Evolutionary conservation across 2,888 invertebrate species (phyloP).

Genomic region (Hyppa rectilinea): DNA sequence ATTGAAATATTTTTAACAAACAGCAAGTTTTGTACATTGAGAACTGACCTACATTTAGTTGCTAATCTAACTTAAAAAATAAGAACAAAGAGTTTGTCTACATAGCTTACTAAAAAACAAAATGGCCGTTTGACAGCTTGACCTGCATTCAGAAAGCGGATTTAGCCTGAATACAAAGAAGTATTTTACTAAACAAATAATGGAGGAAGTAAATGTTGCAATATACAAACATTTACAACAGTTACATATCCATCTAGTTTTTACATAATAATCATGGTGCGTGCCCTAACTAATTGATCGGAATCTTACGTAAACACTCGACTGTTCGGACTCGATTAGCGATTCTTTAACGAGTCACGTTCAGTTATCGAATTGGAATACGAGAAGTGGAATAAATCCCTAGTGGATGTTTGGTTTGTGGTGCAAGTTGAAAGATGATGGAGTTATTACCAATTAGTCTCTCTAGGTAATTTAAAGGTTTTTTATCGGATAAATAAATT

Average conservation of each 20-base stretch:
- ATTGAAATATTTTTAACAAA: not conserved
- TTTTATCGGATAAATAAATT: too few relatives aligned
- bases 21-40: not conserved
- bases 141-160: slow-evolving; percentile 25
- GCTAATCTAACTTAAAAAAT: not conserved
- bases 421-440: slow-evolving; percentile 37
- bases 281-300: slow-evolving; percentile 62
- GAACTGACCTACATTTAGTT: not conserved
- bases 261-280: slow-evolving; percentile 64
- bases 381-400: slow-evolving; percentile 54
- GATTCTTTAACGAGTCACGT: slow-evolving; percentile 57
- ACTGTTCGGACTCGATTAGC: slow-evolving; percentile 50
- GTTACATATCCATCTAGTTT: slow-evolving; percentile 51
- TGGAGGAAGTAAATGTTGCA: slow-evolving; percentile 21
- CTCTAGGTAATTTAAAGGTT: too few relatives aligned
- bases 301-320: slow-evolving; percentile 56
- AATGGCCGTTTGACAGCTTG: not conserved
- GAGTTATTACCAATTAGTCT: too few relatives aligned
- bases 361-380: slow-evolving; percentile 58
- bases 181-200: slow-evolving; percentile 23
- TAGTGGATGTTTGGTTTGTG: slow-evolving; percentile 40
- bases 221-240: slow-evolving; percentile 21
- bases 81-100: too few relatives aligned
- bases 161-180: slow-evolving; percentile 29
- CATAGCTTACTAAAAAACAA: not conserved